Base-by-base conservation (phyloP, 2,888 invertebrate genomes). In the Drosophila emarginata region DNA sequence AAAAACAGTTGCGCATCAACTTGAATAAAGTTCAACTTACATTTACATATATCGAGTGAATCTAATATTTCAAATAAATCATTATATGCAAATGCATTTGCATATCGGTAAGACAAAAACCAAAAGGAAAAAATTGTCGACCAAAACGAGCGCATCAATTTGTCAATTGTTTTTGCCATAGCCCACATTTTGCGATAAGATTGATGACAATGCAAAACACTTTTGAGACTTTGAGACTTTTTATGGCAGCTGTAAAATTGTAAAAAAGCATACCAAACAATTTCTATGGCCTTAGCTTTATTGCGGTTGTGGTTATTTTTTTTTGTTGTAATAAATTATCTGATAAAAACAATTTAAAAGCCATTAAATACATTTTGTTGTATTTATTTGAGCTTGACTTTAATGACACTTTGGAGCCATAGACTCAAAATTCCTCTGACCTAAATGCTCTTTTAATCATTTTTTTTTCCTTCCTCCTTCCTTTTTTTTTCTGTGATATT, bases 321-420 rank as follows among this genome's bases (percentile, higher is more conserved):
- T 58, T 63, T 64, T 71, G 65, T 67, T 75, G 67, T 68, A 76
- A 76, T 75, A 75, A 75, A 76, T 76, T 75, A 71, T 68, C 67
- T 68, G 71, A 76, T 76, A 76, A 75, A 54, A 72, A 76, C 76
- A 75, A 75, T 76, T 75, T 71, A 71, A 72, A 76, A 76, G 76
- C 64, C 71, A 76, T 76, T 76, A 76, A 76, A 76, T 63, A 58
- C 51, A 64, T 56, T 63, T 75, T 32, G 40, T 54, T 67, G 67
- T 64, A 75, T 67, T 65, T 56, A 74, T 74, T 69, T 74, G 64
- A 40, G 45, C 72, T 59, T 54, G 32, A 56, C 62, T 60, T 60
- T 63, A 68, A 70, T 63, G 68, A 28, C 57, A 26, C 57, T 52
- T 12, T 12, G 26, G 15, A n/a, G 59, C 50, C 39, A n/a, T 37